Conservation (phyloP, 2,888 invertebrate species). For the Timandra comae region DNA sequence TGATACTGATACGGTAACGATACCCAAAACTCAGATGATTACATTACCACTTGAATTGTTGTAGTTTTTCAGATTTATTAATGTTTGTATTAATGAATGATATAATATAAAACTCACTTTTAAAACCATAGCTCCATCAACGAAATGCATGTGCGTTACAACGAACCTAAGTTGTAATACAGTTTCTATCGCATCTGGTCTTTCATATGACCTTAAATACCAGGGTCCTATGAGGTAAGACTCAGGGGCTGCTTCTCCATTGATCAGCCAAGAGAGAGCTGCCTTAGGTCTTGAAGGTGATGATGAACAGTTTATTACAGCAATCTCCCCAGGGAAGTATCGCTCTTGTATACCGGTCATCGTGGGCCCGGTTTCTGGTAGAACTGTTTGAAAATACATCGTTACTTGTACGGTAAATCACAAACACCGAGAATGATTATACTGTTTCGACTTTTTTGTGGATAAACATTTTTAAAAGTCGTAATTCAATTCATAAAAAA, state of each 20-base stretch:
- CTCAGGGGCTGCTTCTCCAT: slow-evolving; percentile 80
- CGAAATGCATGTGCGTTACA: slow-evolving; percentile 84
- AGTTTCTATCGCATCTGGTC: slow-evolving; percentile 80
- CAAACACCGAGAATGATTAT: too few species aligned
- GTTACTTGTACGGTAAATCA: too few species aligned
- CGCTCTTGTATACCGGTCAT: slow-evolving; percentile 85
- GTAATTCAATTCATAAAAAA: too few species aligned
- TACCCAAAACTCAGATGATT: too few species aligned
- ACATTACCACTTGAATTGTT: too few species aligned
- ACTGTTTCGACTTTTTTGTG: too few species aligned
- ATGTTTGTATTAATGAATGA: background rate
- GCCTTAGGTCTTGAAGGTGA: slow-evolving; percentile 87
- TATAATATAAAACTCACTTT: slow-evolving; percentile 67
- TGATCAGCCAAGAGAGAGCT: slow-evolving; percentile 88
- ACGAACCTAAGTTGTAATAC: slow-evolving; percentile 85
- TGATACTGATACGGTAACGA: too few species aligned
- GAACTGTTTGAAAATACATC: too few species aligned
- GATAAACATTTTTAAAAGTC: too few species aligned
- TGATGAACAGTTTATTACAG: slow-evolving; percentile 88
- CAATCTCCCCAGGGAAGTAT: slow-evolving; percentile 85
- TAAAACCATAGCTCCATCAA: slow-evolving; percentile 86
- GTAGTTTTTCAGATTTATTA: too few species aligned
- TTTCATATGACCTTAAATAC: slow-evolving; percentile 60
- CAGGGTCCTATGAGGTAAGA: slow-evolving; percentile 70
- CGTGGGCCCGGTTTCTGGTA: slow-evolving; percentile 86